These are phyloP conservation scores for Caenorhabditis japonica DNA, from an alignment of 2,888 invertebrate species.

Conservation along the genomic window DNA sequence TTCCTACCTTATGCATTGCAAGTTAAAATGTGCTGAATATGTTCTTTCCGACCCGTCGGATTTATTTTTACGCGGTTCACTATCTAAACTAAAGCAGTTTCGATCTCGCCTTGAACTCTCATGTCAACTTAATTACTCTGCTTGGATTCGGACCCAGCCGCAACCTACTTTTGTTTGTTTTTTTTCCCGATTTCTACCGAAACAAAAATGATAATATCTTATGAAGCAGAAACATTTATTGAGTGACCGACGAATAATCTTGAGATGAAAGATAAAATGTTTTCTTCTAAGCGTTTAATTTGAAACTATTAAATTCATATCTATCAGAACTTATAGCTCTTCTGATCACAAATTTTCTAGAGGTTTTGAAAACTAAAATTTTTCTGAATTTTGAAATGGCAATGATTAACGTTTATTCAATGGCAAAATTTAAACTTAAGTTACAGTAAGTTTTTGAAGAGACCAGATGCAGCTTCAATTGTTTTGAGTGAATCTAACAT, in stretches of 20 bases:
- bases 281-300: too few species aligned
- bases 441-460: too few species aligned
- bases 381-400: too few species aligned
- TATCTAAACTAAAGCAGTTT: background rate
- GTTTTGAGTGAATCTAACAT: background rate
- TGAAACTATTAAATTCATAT: too few species aligned
- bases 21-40: background rate
- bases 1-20: slow-evolving; percentile 15
- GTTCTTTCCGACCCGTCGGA: slow-evolving; percentile 1
- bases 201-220: slow-evolving; percentile 20
- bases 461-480: too few species aligned
- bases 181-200: too few species aligned
- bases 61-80: background rate
- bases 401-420: too few species aligned
- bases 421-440: too few species aligned
- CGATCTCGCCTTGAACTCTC: slow-evolving; percentile 35
- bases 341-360: too few species aligned
- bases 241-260: background rate
- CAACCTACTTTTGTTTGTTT: slow-evolving; percentile 6
- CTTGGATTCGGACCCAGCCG: slow-evolving; percentile 9
- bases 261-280: background rate
- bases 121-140: slow-evolving; percentile 31
- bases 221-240: slow-evolving; percentile 1
- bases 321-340: too few species aligned
- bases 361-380: too few species aligned